phyloP scores from a whole-genome alignment of 2,797 vertebrate species.

The Galagoides demidoff region DNA sequence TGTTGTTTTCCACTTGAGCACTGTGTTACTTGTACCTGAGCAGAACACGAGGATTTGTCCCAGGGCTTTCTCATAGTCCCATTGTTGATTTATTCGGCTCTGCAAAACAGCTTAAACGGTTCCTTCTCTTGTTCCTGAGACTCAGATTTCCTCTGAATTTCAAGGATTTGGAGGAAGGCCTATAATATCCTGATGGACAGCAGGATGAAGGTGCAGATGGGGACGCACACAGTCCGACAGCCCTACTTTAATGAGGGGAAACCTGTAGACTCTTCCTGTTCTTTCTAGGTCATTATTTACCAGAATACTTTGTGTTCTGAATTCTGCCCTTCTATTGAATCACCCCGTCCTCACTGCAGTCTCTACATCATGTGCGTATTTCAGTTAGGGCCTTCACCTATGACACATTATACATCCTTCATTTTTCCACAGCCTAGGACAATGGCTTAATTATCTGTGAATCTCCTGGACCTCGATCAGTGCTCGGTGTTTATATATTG shows the following conservation, averaged over 20 bases:
- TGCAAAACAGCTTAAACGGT: neutral
- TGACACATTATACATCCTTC: neutral
- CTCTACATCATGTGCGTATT: neutral
- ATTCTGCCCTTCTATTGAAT: neutral
- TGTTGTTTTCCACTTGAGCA: neutral
- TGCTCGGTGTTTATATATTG: neutral
- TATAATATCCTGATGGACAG: neutral
- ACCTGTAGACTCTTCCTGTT: neutral
- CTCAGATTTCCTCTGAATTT: neutral
- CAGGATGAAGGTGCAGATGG: neutral
- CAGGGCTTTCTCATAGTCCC: neutral
- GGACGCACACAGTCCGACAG: neutral
- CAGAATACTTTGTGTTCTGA: constrained; percentile 22
- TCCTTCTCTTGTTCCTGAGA: neutral
- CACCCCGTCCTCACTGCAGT: neutral
- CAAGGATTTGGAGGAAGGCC: constrained; percentile 24
- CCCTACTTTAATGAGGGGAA: neutral
- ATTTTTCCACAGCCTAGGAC: neutral
- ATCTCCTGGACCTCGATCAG: neutral
- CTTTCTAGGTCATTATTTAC: constrained; percentile 33
- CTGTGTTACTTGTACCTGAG: neutral
- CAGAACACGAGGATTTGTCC: neutral
- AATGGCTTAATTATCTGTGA: constrained; percentile 66
- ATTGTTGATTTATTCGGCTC: constrained; percentile 26
- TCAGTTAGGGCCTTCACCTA: neutral